Evolutionary conservation across 2,888 invertebrate genomes (phyloP).

Genomic region (Ethmia dodecea): DNA sequence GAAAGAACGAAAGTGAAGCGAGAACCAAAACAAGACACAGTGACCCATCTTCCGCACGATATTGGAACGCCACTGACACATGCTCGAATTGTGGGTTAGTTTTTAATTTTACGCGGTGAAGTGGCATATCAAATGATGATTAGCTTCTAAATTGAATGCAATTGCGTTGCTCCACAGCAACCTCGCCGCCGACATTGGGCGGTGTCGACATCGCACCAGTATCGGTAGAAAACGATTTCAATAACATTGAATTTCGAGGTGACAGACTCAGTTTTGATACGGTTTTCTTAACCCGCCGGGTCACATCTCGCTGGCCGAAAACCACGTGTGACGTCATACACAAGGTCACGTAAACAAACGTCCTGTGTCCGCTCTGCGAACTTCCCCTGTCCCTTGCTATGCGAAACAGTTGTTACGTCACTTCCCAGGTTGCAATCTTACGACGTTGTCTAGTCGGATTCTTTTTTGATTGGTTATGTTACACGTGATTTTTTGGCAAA

Average conservation of each 20-base stretch:
- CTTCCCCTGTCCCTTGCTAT: neutral
- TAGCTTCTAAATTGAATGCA: conserved; percentile 26
- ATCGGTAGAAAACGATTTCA: conserved; percentile 43
- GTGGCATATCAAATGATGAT: conserved; percentile 22
- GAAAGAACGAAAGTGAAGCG: conserved; percentile 21
- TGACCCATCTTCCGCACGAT: conserved; percentile 12
- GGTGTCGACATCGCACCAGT: conserved; percentile 37
- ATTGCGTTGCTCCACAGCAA: conserved; percentile 36
- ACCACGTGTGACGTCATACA: too few relatives aligned
- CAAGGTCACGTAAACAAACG: too few relatives aligned
- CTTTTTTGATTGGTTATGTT: too few relatives aligned
- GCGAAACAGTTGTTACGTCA: neutral
- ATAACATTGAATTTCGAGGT: conserved; percentile 35
- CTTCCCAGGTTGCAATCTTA: too few relatives aligned
- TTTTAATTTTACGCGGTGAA: conserved; percentile 6
- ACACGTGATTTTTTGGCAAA: too few relatives aligned
- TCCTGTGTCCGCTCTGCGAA: neutral
- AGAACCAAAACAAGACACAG: conserved; percentile 12
- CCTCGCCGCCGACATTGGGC: conserved; percentile 41
- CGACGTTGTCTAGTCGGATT: too few relatives aligned
- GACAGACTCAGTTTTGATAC: neutral
- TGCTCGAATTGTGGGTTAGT: conserved; percentile 1
- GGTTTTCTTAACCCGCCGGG: neutral
- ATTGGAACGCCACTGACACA: neutral
- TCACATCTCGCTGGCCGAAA: too few relatives aligned